These are phyloP conservation scores for Drosophila peninsularis DNA, from an alignment of 2,888 invertebrate genomes.

Conservation along the genomic window DNA sequence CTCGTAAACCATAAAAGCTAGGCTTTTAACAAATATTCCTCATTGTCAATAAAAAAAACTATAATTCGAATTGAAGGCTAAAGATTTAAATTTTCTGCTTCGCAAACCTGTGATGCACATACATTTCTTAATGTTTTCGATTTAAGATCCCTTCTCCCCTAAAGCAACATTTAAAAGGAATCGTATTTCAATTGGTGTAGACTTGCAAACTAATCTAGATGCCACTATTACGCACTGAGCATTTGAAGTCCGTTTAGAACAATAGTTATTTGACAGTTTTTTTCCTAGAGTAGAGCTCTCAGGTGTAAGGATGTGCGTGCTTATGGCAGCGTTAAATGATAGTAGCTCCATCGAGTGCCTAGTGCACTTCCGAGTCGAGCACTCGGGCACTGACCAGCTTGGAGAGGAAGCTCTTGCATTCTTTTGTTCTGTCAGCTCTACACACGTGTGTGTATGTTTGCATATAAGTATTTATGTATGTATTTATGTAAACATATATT, in stretches of 20 bases:
- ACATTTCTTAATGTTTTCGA: too few relatives aligned
- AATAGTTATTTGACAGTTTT: not conserved
- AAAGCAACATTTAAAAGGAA: too few relatives aligned
- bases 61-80: too few relatives aligned
- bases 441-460: not conserved
- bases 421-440: not conserved
- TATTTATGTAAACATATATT: not conserved
- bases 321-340: not conserved
- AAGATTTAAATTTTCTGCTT: too few relatives aligned
- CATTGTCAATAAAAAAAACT: too few relatives aligned
- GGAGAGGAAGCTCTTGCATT: not conserved
- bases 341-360: not conserved
- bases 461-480: not conserved
- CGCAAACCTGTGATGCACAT: too few relatives aligned
- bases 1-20: not conserved
- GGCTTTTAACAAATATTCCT: not conserved
- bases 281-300: not conserved
- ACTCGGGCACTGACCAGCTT: too few relatives aligned
- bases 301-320: not conserved
- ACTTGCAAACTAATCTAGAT: too few relatives aligned
- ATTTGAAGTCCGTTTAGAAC: too few relatives aligned
- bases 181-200: too few relatives aligned
- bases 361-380: not conserved
- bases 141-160: too few relatives aligned
- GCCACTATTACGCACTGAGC: too few relatives aligned